Evolutionary conservation across 2,888 invertebrate species (phyloP), one percentile per base, ranked within the genome.

Genomic region (Drosophila prolongata): DNA sequence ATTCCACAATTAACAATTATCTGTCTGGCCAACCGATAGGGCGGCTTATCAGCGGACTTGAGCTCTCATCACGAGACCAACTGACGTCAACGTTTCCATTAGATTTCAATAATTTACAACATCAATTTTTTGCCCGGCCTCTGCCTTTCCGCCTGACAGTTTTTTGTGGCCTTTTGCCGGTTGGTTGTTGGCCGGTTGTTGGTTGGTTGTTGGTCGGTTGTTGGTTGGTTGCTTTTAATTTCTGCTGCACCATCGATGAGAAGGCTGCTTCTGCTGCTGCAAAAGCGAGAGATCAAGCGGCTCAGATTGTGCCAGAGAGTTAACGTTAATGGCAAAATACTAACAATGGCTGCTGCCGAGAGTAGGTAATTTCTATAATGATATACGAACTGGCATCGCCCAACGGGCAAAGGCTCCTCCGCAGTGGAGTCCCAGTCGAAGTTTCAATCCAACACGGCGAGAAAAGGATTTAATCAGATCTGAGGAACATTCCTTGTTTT

Each of bases 291-390:
- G 83, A 83, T 83, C 79, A 69, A 66, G 52, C 78, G 79, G 68
- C 50, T 65, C 75, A 81, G 83, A 84, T 84, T 84, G 85, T 81
- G 85, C 74, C 83, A 79, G 75, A 81, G 83, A 84, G 83, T 87
- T 84, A 84, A 84, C 83, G 85, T 84, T 87, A 87, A 84, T 84
- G 86, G 87, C 84, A 80, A 82, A 80, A 78, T 77, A 78, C 84
- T 87, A 84, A 87, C 84, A 84, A 84, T 84, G 83, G 87, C 81
- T 61, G 74, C 54, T 58, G 64, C 74, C 81, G 76, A 81, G 84
- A 83, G 81, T 81, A 78, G 84, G 88, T 89, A 88, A 88, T 88
- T 88, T 89, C 89, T 87, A 88, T 85, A 88, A 88, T 88, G 89
- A 87, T 89, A 87, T 89, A 89, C 89, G 84, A 83, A 87, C 86